These are phyloP conservation scores for Alaudala cheleensis DNA, from an alignment of 2,113 vertebrate species.

Conservation along the genomic window DNA sequence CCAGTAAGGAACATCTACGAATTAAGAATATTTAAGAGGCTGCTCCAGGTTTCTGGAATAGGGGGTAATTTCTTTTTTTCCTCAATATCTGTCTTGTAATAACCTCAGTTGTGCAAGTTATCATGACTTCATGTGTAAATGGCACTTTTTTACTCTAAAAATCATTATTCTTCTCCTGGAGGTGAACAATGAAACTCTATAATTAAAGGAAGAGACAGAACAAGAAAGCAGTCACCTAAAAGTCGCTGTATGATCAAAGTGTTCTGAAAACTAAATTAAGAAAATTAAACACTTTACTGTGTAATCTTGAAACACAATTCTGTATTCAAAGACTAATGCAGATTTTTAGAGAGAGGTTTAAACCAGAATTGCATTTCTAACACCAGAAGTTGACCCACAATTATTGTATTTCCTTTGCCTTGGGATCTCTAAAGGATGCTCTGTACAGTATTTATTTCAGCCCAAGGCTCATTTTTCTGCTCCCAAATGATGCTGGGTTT, in stretches of 20 bases:
- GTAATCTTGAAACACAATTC: conserved; percentile 10
- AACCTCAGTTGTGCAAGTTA: not conserved
- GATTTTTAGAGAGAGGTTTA: conserved; percentile 11
- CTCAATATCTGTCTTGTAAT: not conserved
- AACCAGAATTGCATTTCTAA: not conserved
- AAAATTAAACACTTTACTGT: conserved; percentile 18
- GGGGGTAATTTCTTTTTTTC: not conserved
- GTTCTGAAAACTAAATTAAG: not conserved
- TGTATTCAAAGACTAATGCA: conserved; percentile 7
- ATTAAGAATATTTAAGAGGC: not conserved
- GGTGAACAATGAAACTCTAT: not conserved
- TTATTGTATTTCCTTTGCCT: not conserved
- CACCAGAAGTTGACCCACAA: not conserved
- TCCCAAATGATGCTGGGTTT: not conserved
- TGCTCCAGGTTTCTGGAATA: not conserved
- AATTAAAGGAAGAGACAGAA: not conserved
- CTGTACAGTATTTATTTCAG: conserved; percentile 1
- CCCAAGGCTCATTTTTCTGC: not conserved
- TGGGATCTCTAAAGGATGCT: not conserved
- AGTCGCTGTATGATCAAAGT: not conserved
- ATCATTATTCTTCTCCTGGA: not conserved
- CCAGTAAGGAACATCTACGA: not conserved
- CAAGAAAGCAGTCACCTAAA: not conserved
- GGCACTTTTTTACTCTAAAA: not conserved
- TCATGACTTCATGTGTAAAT: not conserved